phyloP scores from a whole-genome alignment of 2,113 vertebrate genomes.

The Nicator chloris region DNA sequence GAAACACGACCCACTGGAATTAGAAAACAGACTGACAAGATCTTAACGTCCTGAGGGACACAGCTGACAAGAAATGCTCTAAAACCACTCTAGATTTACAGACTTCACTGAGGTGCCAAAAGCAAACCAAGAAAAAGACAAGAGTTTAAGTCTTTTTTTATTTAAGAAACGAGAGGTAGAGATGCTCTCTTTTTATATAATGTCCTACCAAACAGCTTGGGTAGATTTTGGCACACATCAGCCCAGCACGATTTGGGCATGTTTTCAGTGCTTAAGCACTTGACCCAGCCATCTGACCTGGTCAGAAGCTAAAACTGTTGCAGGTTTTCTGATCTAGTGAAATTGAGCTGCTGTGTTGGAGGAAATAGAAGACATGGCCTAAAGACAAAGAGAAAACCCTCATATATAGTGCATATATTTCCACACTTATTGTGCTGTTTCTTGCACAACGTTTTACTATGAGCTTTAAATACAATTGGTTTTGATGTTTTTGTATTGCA shows the following conservation, averaged over 20 bases:
- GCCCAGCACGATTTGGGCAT: not conserved
- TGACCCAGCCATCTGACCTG: not conserved
- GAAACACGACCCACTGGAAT: not conserved
- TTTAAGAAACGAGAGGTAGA: not conserved
- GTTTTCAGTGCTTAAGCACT: not conserved
- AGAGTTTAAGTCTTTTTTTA: not conserved
- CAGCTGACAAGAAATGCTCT: not conserved
- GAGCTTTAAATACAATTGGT: not conserved
- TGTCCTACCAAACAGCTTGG: not conserved
- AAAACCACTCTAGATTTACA: not conserved
- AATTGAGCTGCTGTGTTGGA: not conserved
- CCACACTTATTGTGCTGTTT: not conserved
- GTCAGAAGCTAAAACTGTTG: not conserved
- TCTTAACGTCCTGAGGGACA: not conserved
- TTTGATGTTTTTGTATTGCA: not conserved
- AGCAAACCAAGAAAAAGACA: not conserved
- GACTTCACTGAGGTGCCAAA: not conserved
- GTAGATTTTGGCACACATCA: not conserved
- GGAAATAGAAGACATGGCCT: not conserved
- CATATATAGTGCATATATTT: not conserved
- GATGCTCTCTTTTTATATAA: not conserved
- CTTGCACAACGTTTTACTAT: not conserved
- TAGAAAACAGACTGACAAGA: not conserved
- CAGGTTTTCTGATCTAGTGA: not conserved
- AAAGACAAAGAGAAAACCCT: not conserved